Evolutionary conservation across 2,888 invertebrate species (phyloP).

Genomic region (Troides helena): DNA sequence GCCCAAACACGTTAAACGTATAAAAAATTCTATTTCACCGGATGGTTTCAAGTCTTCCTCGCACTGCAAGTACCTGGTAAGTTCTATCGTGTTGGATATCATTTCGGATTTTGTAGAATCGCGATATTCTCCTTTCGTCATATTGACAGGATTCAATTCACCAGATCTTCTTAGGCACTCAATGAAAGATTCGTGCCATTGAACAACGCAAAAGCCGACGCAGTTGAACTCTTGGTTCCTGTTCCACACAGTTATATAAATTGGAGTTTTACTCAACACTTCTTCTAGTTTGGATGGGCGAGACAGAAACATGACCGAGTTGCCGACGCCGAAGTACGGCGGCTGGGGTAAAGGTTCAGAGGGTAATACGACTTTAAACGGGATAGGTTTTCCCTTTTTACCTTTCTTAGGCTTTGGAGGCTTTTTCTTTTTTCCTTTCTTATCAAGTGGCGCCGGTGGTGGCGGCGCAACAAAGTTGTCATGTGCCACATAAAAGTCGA

Average conservation of each 20-base stretch:
- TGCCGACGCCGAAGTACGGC: slow-evolving; percentile 72
- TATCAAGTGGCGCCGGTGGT: slow-evolving; percentile 61
- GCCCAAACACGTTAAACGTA: slow-evolving; percentile 66
- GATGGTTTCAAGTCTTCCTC: slow-evolving; percentile 71
- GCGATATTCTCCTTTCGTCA: slow-evolving; percentile 66
- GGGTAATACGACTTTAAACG: slow-evolving; percentile 56
- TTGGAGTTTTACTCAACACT: slow-evolving; percentile 60
- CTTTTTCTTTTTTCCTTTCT: slow-evolving; percentile 50
- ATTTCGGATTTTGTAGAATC: slow-evolving; percentile 60
- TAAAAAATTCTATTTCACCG: slow-evolving; percentile 66
- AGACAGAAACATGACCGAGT: slow-evolving; percentile 66
- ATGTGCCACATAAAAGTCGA: slow-evolving; percentile 72
- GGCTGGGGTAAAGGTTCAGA: slow-evolving; percentile 73
- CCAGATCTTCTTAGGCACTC: slow-evolving; percentile 56
- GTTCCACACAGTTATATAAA: slow-evolving; percentile 72
- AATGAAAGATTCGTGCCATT: slow-evolving; percentile 69
- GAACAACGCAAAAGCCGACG: slow-evolving; percentile 52
- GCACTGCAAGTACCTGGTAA: slow-evolving; percentile 59
- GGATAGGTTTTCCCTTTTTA: slow-evolving; percentile 32
- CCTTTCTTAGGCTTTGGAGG: slow-evolving; percentile 52
- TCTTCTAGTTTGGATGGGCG: slow-evolving; percentile 68
- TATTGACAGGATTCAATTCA: slow-evolving; percentile 63
- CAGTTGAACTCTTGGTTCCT: slow-evolving; percentile 67
- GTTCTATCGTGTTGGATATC: slow-evolving; percentile 65
- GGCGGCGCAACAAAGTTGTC: slow-evolving; percentile 71